phyloP scores from a whole-genome alignment of 2,888 invertebrate genomes.

The Catotricha subobsoleta region DNA sequence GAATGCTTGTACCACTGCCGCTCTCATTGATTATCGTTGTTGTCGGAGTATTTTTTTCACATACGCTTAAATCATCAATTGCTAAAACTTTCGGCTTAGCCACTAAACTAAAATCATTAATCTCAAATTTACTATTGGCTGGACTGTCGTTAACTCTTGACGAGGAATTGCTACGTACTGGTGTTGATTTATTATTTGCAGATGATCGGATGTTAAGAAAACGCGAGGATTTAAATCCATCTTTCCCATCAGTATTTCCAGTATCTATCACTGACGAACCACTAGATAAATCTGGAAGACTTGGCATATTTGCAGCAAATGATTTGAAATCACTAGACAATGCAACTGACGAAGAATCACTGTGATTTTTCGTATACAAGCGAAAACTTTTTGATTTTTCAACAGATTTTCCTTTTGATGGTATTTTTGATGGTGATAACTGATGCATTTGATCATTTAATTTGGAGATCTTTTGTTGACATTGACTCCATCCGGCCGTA shows the following conservation, averaged over 20 bases:
- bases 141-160: neutral
- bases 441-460: neutral
- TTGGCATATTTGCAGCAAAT: constrained; percentile 19
- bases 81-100: constrained; percentile 7
- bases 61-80: no score
- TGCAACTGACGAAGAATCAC: neutral
- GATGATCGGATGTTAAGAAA: neutral
- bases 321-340: neutral
- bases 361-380: constrained; percentile 33
- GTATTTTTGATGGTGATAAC: constrained; percentile 23
- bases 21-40: no score
- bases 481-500: constrained; percentile 34
- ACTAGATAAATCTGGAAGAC: constrained; percentile 21
- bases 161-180: constrained; percentile 1
- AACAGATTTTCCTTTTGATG: constrained; percentile 36
- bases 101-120: constrained; percentile 25
- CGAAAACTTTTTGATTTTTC: constrained; percentile 58
- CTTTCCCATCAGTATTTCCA: constrained; percentile 5
- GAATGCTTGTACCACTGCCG: no score
- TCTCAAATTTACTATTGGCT: constrained; percentile 17
- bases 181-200: neutral
- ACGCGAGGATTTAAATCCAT: constrained; percentile 1
- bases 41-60: no score
- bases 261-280: no score
- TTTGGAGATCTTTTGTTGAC: constrained; percentile 35